Conservation (phyloP, 2,113 vertebrate species). For the Platysteira castanea region DNA sequence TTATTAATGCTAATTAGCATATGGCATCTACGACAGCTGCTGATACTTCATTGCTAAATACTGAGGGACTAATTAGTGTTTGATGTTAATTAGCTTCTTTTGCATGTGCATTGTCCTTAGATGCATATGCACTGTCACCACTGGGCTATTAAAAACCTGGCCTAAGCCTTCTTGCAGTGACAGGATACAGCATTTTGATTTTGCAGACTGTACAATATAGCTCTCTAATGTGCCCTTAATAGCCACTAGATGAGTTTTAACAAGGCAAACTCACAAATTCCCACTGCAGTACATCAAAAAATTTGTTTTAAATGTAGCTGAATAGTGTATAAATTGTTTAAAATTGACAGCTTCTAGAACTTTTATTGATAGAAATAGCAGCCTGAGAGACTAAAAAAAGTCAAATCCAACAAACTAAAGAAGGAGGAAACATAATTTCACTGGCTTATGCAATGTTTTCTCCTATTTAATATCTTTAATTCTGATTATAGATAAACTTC, state of each 20-base stretch:
- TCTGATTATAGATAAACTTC: neutral
- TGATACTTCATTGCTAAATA: constrained; percentile 82
- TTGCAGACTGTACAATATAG: neutral
- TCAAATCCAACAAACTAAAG: neutral
- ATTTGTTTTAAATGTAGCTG: neutral
- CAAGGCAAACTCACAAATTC: neutral
- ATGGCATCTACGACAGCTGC: constrained; percentile 83
- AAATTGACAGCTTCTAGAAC: neutral
- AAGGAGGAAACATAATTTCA: neutral
- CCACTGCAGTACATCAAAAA: neutral
- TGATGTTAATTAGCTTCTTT: constrained; percentile 81
- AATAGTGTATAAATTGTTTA: neutral
- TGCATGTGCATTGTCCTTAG: constrained; percentile 68
- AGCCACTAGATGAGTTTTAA: neutral
- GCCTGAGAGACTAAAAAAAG: neutral
- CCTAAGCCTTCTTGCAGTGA: constrained; percentile 11
- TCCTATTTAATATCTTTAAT: neutral
- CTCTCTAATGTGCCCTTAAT: neutral
- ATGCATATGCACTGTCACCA: constrained; percentile 54
- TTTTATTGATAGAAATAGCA: neutral
- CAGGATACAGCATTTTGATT: constrained; percentile 33
- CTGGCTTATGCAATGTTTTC: neutral
- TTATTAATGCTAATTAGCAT: constrained; percentile 86
- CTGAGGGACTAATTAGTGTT: constrained; percentile 83
- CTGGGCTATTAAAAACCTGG: constrained; percentile 66